These are phyloP conservation scores for Upupa epops DNA, from an alignment of 2,113 vertebrate genomes.

Conservation along the genomic window DNA sequence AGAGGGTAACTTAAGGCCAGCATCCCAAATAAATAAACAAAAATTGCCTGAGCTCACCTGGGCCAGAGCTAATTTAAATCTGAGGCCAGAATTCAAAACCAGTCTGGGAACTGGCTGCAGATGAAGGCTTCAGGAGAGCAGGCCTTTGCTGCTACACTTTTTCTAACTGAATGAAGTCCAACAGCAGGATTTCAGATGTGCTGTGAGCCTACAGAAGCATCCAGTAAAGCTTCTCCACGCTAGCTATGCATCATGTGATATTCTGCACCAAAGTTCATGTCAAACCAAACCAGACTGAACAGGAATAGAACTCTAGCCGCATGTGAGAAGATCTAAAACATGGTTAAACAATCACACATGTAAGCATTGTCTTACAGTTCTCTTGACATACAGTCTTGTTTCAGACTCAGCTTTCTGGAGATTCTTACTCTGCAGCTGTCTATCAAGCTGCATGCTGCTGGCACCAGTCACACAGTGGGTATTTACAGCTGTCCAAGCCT, in stretches of 20 bases:
- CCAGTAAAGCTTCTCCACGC: not conserved
- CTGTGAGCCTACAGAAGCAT: fast-evolving
- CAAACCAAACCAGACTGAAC: not conserved
- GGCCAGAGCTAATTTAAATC: not conserved
- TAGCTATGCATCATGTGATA: fast-evolving
- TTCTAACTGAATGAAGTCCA: not conserved
- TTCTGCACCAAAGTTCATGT: not conserved
- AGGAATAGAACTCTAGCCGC: not conserved
- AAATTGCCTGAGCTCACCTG: not conserved
- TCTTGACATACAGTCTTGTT: not conserved
- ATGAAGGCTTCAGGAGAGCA: not conserved
- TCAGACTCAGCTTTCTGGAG: not conserved
- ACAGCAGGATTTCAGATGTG: not conserved
- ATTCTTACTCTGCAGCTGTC: not conserved
- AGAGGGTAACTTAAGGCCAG: not conserved
- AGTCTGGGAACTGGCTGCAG: not conserved
- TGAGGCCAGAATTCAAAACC: not conserved
- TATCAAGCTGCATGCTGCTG: fast-evolving
- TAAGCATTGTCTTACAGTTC: not conserved
- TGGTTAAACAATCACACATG: not conserved
- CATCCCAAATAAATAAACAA: not conserved
- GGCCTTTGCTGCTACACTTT: not conserved
- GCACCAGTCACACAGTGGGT: fast-evolving
- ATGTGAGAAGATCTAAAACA: not conserved
- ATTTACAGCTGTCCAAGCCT: not conserved